These are phyloP conservation scores for Drosophila antonietae DNA, from an alignment of 2,888 invertebrate species.

Conservation along the genomic window DNA sequence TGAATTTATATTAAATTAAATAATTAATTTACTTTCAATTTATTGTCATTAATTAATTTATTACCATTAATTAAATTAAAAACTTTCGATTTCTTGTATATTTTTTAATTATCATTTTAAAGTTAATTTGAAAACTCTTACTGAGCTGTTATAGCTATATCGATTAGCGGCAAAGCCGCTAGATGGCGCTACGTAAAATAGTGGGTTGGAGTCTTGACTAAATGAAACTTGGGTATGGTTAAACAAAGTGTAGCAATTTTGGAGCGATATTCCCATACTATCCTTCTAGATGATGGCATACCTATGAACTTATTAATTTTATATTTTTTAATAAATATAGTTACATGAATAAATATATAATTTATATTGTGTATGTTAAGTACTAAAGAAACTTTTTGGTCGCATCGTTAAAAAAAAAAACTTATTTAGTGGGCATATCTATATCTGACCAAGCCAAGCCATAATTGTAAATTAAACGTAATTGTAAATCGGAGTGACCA, in stretches of 20 bases:
- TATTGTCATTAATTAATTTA: neutral
- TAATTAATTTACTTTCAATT: neutral
- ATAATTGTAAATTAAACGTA: too few relatives aligned
- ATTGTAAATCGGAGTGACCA: too few relatives aligned
- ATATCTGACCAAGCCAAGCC: neutral
- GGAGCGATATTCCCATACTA: neutral
- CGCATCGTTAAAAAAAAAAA: neutral
- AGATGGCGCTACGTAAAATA: constrained; percentile 16
- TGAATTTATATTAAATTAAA: neutral
- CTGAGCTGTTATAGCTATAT: too few relatives aligned
- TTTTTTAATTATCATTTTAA: neutral
- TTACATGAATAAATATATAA: too few relatives aligned
- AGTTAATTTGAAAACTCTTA: neutral
- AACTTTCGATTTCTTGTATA: neutral
- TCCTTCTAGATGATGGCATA: too few relatives aligned
- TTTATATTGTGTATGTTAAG: neutral
- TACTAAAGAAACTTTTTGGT: neutral
- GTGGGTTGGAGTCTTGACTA: constrained; percentile 22
- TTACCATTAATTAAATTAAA: too few relatives aligned
- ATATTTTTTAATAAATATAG: neutral
- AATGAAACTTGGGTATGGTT: fast-evolving
- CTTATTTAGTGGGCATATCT: neutral
- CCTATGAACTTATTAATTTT: neutral
- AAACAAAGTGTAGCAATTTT: neutral
- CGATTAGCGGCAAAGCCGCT: neutral